Evolutionary conservation across 1,140 invertebrate genomes (phyloP), one percentile per base, ranked within the genome.

Genomic region (Heliconius congener): DNA sequence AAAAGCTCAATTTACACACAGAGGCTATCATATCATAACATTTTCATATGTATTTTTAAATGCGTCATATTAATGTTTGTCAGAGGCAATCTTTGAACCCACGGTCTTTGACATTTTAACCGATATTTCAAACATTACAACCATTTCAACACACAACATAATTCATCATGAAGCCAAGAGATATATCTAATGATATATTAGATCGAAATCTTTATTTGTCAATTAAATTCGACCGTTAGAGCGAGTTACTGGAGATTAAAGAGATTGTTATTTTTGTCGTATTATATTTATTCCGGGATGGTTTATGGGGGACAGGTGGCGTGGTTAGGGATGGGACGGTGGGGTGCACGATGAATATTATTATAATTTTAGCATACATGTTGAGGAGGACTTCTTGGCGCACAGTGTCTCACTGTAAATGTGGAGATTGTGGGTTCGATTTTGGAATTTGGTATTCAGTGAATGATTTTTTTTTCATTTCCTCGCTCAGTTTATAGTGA

Each of bases 241-340:
- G 77, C 74, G 82, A 81, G 85, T 87, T 85, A 87, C 82, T 82
- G 84, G 85, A 88, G 86, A 88, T 88, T 85, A 88, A 89, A 89
- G 82, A 80, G 77, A 77, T 27, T 39, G 78, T 84, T 87, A 86
- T 88, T 87, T 85, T 85, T 73, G 84, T 86, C 79, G 81, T 85
- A 85, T 88, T 88, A 82, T 86, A 84, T 89, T 88, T 87, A 79
- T 78, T 82, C 82, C 71, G 83, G 50, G 79, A 89, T 90, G 85
- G 77, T 90, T 90, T 90, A 89, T 88, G 86, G 79, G 86, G 57
- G 86, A 87, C 89, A 90, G 89, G 89, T 91, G 90, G 60, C 4
- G 27, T 9, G 27, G 66, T 18, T 86, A 88, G 87, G 74, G 84
- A 74, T 82, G 83, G 18, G 60, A 16, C 60, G 23, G 19, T 57